Evolutionary conservation across 2,797 vertebrate genomes (phyloP).

Genomic region (Anguilla obscura): DNA sequence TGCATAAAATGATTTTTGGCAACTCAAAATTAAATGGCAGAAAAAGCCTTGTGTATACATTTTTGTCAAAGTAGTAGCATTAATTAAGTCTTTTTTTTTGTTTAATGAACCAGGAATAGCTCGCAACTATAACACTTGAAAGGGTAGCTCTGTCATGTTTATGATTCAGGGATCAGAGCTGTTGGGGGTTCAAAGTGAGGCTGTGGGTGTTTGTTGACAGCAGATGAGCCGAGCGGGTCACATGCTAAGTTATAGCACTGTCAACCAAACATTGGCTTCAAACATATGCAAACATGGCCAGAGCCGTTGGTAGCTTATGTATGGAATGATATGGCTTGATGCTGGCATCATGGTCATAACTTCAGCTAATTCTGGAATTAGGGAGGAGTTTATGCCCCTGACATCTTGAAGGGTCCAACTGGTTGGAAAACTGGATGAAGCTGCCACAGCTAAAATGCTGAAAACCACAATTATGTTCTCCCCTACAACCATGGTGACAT

Average conservation of each 20-base stretch:
- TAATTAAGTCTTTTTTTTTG: conserved; percentile 43
- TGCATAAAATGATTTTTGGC: conserved; percentile 67
- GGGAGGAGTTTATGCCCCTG: not conserved
- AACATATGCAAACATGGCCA: conserved; percentile 14
- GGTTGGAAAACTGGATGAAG: conserved; percentile 15
- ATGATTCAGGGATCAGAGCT: conserved; percentile 30
- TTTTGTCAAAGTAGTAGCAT: conserved; percentile 49
- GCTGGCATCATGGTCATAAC: not conserved
- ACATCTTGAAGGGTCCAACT: conserved; percentile 15
- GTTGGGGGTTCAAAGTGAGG: conserved; percentile 15
- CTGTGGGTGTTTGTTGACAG: not conserved
- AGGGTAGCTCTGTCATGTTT: conserved; percentile 51
- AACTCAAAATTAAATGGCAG: conserved; percentile 57
- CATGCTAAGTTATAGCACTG: conserved; percentile 19
- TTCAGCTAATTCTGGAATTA: conserved; percentile 9
- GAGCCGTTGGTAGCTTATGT: conserved; percentile 18
- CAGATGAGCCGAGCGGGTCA: not conserved
- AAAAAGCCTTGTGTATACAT: conserved; percentile 56
- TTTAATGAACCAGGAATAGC: conserved; percentile 50
- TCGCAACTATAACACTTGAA: conserved; percentile 45
- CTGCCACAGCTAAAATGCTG: not conserved
- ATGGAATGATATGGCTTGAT: not conserved
- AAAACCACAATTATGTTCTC: conserved; percentile 16
- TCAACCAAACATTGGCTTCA: conserved; percentile 5
- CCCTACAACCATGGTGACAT: conserved; percentile 20